phyloP scores from a whole-genome alignment of 2,113 vertebrate genomes.

The Thomomys bottae region DNA sequence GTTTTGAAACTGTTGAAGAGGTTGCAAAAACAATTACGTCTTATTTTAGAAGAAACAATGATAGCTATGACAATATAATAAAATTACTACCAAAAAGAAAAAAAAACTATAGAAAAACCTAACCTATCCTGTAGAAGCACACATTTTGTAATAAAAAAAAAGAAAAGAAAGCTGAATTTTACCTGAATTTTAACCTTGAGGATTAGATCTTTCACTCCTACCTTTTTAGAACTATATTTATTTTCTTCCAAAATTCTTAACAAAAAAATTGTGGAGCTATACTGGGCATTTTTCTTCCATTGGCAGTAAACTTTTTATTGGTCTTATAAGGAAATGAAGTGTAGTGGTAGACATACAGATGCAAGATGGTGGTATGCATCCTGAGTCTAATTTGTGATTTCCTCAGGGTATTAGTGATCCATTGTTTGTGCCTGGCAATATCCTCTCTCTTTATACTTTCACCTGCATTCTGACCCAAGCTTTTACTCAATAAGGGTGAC shows the following conservation, averaged over 20 bases:
- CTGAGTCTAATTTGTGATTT: background rate
- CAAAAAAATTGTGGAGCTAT: background rate
- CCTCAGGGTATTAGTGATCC: background rate
- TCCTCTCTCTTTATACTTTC: background rate
- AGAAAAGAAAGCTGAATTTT: conserved; percentile 47
- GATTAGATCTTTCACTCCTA: conserved; percentile 50
- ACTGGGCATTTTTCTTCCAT: background rate
- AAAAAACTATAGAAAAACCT: background rate
- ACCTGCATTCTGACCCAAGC: conserved; percentile 15
- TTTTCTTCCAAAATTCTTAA: conserved; percentile 37
- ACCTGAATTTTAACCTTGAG: background rate
- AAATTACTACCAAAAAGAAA: conserved; percentile 37
- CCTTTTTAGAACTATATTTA: conserved; percentile 33
- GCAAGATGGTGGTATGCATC: background rate
- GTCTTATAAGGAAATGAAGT: background rate
- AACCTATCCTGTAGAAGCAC: background rate
- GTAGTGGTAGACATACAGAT: background rate
- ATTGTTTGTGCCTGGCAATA: background rate
- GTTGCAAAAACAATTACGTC: background rate
- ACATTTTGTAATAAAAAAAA: conserved; percentile 10
- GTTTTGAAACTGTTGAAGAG: background rate
- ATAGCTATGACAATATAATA: background rate
- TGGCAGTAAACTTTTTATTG: background rate
- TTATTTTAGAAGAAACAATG: background rate
- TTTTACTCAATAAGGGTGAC: conserved; percentile 54